Evolutionary conservation across 1,140 invertebrate species (phyloP).

Genomic region (Goniozus legneri): DNA sequence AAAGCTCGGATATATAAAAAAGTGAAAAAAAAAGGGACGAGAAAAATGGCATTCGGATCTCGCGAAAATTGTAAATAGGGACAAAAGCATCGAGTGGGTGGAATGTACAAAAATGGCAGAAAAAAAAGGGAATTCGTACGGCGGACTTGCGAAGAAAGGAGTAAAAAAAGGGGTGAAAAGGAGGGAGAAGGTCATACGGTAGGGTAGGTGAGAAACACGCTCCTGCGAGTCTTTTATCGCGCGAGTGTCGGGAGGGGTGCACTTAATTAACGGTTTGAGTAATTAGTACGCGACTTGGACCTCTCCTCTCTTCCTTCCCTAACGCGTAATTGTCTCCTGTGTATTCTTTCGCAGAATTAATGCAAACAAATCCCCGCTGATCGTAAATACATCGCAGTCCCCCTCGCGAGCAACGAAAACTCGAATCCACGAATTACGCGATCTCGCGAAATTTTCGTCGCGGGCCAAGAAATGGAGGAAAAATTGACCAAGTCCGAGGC

Average conservation of each 20-base stretch:
- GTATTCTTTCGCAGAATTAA: too few relatives aligned
- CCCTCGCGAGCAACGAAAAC: too few relatives aligned
- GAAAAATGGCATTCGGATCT: neutral
- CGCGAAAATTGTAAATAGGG: neutral
- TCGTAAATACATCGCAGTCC: too few relatives aligned
- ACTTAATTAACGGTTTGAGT: slow-evolving; percentile 41
- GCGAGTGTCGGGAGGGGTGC: slow-evolving; percentile 21
- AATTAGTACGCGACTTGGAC: slow-evolving; percentile 32
- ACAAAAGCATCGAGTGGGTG: neutral
- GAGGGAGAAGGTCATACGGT: slow-evolving; percentile 19
- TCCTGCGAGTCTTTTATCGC: slow-evolving; percentile 37
- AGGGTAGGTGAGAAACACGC: slow-evolving; percentile 42
- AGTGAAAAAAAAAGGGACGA: neutral
- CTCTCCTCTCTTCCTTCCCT: too few relatives aligned
- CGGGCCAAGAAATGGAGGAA: too few relatives aligned
- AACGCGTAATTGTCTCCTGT: too few relatives aligned
- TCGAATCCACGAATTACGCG: too few relatives aligned
- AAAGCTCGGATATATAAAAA: too few relatives aligned
- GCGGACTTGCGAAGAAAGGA: too few relatives aligned
- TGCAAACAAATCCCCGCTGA: too few relatives aligned
- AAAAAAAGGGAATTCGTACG: slow-evolving; percentile 3
- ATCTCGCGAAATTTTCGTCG: too few relatives aligned
- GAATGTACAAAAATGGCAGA: neutral
- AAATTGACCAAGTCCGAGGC: too few relatives aligned
- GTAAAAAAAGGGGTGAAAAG: slow-evolving; percentile 14